phyloP scores from a whole-genome alignment of 2,888 invertebrate genomes.

The Frankliniella intonsa region DNA sequence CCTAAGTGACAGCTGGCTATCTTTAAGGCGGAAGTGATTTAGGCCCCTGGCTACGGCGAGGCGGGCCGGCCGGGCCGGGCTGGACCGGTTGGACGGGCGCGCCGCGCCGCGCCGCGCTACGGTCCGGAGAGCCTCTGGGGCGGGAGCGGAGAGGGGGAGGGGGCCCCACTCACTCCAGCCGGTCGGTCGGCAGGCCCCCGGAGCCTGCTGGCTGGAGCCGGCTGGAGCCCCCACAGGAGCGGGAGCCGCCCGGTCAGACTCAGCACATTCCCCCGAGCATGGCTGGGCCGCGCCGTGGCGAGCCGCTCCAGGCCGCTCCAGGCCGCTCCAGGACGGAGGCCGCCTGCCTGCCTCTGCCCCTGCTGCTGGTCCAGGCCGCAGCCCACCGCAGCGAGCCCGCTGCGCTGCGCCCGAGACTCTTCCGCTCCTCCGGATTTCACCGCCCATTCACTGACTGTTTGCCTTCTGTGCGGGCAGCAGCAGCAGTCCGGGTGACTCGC shows the following conservation, averaged over 20 bases:
- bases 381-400: no score
- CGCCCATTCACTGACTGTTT: background rate
- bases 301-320: background rate
- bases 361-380: no score
- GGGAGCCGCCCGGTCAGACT: conserved; percentile 13
- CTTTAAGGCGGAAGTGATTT: conserved; percentile 25
- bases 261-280: background rate
- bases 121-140: no score
- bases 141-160: no score
- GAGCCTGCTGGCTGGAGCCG: background rate
- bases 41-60: conserved; percentile 9
- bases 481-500: conserved; percentile 27
- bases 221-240: background rate
- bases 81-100: background rate
- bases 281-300: background rate
- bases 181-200: background rate
- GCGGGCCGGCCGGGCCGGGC: background rate
- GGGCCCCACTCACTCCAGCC: no score
- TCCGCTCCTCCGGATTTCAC: background rate
- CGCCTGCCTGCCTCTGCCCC: no score
- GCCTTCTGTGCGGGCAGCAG: background rate
- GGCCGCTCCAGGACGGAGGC: no score
- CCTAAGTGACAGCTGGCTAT: conserved; percentile 22
- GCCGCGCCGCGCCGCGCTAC: background rate
- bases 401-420: background rate